Percentiles rank a stretch among this genome's conserved stretches.
These are phyloP conservation scores for Anguilla obscura DNA, from an alignment of 2,797 vertebrate species.

Conservation along the genomic window DNA sequence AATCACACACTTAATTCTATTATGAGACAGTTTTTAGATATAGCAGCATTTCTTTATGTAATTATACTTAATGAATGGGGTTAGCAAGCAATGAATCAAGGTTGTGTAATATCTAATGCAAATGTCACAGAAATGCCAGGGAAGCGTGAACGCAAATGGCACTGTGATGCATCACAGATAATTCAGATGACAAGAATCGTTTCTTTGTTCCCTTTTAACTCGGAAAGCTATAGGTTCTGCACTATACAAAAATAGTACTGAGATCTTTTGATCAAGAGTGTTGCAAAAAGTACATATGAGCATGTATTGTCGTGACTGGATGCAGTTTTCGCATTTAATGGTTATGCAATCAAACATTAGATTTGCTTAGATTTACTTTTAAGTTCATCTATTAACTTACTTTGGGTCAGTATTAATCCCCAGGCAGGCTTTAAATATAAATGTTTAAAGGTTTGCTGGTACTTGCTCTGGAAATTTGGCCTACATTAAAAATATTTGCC, in stretches of 20 bases:
- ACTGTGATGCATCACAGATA: slow-evolving; percentile 53
- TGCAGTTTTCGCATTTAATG: no score
- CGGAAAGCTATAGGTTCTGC: not conserved
- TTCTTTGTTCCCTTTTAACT: slow-evolving; percentile 34
- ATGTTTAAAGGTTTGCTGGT: not conserved
- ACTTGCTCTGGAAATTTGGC: slow-evolving; percentile 2
- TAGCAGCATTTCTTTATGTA: slow-evolving; percentile 28
- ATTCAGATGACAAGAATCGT: slow-evolving; percentile 49
- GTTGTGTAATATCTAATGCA: slow-evolving; percentile 57
- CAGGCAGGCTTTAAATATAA: not conserved
- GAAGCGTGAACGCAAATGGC: slow-evolving; percentile 58
- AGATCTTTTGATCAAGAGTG: not conserved
- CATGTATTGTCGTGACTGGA: not conserved
- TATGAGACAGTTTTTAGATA: slow-evolving; percentile 52
- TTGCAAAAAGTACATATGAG: not conserved
- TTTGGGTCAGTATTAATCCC: not conserved
- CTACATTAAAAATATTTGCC: slow-evolving; percentile 65
- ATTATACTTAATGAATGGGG: slow-evolving; percentile 37
- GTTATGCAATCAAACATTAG: no score
- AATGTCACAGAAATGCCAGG: slow-evolving; percentile 66
- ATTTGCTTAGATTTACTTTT: no score
- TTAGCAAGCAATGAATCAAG: slow-evolving; percentile 56
- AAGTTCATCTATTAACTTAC: no score
- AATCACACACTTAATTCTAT: slow-evolving; percentile 43
- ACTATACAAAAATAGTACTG: not conserved